Evolutionary conservation across 2,888 invertebrate species (phyloP).

Genomic region (Tinea pellionella): DNA sequence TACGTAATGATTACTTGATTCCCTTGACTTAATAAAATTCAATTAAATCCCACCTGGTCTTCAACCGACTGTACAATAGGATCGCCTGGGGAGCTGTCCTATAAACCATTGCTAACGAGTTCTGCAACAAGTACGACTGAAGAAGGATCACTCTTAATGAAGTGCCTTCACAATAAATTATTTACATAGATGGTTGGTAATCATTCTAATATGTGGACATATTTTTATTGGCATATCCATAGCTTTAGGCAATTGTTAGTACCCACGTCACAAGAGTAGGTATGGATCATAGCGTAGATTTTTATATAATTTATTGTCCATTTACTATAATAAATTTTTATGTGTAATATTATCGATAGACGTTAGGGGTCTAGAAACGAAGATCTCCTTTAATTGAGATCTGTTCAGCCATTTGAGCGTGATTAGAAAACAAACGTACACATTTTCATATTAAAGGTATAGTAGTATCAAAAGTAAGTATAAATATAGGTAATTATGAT

Average conservation of each 20-base stretch:
- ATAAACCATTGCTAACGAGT: constrained; percentile 27
- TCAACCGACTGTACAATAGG: constrained; percentile 29
- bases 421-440: no score
- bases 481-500: no score
- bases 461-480: no score
- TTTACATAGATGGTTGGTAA: not conserved
- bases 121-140: constrained; percentile 5
- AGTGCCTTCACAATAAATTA: constrained; percentile 27
- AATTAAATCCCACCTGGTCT: constrained; percentile 11
- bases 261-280: constrained; percentile 46
- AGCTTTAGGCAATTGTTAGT: constrained; percentile 22
- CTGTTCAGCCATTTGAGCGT: no score
- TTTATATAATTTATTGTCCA: no score
- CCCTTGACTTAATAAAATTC: constrained; percentile 5
- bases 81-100: constrained; percentile 31
- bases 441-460: no score
- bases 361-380: no score
- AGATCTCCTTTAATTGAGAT: no score
- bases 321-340: no score
- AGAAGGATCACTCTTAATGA: constrained; percentile 38
- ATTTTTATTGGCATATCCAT: not conserved
- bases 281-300: no score
- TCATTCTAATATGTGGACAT: not conserved
- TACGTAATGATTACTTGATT: not conserved
- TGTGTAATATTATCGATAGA: no score